Evolutionary conservation across 2,888 invertebrate genomes (phyloP).

Genomic region (Drosophila incognita): DNA sequence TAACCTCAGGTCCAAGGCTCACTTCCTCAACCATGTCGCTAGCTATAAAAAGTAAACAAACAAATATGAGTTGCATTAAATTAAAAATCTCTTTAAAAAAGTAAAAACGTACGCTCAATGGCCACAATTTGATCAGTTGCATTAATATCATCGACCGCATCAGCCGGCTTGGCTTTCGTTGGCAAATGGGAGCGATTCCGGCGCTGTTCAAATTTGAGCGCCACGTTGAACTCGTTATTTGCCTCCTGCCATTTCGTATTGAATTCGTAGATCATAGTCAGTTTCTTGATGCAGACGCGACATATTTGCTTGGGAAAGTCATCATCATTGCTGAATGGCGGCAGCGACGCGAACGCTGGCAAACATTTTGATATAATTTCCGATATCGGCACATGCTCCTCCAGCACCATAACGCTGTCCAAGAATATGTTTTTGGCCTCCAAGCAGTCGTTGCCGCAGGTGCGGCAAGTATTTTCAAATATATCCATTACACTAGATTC

Average conservation of each 20-base stretch:
- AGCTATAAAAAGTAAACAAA: constrained; percentile 1
- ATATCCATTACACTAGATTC: constrained; percentile 56
- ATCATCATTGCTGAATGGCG: constrained; percentile 44
- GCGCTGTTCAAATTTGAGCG: constrained; percentile 63
- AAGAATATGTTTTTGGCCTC: constrained; percentile 58
- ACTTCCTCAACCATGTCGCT: constrained; percentile 25
- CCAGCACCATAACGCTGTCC: constrained; percentile 10
- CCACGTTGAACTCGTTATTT: constrained; percentile 70
- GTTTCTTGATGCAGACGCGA: constrained; percentile 70
- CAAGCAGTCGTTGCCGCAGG: constrained; percentile 69
- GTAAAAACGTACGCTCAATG: constrained; percentile 24
- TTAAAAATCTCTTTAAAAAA: neutral
- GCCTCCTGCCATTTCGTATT: constrained; percentile 70
- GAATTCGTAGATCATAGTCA: constrained; percentile 76
- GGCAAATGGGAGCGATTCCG: constrained; percentile 26
- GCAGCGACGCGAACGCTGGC: constrained; percentile 28
- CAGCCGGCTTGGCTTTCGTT: neutral
- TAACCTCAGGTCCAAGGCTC: constrained; percentile 6
- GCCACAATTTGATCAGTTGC: constrained; percentile 9
- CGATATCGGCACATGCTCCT: constrained; percentile 34
- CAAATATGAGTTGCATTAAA: neutral
- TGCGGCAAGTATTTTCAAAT: constrained; percentile 68
- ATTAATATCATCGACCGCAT: neutral
- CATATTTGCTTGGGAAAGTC: constrained; percentile 79
- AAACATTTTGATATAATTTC: constrained; percentile 48